Conservation (phyloP, 2,888 invertebrate species). For the Chrysotoxum bicinctum region DNA sequence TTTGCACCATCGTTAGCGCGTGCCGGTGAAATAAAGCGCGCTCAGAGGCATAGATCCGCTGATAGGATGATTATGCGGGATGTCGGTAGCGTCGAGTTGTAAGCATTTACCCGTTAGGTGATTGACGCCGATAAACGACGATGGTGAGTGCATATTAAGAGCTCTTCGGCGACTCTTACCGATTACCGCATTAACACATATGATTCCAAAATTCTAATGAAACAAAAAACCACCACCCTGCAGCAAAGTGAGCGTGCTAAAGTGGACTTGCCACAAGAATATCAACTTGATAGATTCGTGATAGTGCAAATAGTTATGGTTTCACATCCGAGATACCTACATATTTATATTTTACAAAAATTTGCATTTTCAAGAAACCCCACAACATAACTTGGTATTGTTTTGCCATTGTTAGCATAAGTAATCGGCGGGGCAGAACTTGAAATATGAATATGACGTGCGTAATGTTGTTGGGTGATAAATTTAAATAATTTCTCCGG, state of each 20-base stretch:
- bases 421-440: conserved; percentile 18
- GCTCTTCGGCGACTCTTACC: conserved; percentile 40
- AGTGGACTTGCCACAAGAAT: conserved; percentile 67
- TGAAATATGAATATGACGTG: conserved; percentile 1
- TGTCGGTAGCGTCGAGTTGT: conserved; percentile 35
- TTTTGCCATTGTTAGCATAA: conserved; percentile 29
- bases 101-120: conserved; percentile 69
- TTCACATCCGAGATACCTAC: conserved; percentile 25
- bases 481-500: conserved; percentile 48
- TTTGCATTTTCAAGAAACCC: conserved; percentile 57
- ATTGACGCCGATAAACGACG: conserved; percentile 65
- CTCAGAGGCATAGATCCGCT: conserved; percentile 37
- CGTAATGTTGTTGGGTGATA: conserved; percentile 14
- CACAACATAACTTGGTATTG: conserved; percentile 39
- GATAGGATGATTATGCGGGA: conserved; percentile 69
- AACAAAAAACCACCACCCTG: conserved; percentile 48
- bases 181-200: conserved; percentile 29
- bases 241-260: conserved; percentile 69
- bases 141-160: conserved; percentile 38
- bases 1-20: conserved; percentile 49
- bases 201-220: background rate
- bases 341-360: conserved; percentile 34
- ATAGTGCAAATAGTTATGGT: conserved; percentile 53
- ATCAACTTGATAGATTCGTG: conserved; percentile 32
- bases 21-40: conserved; percentile 53